Evolutionary conservation across 2,113 vertebrate genomes (phyloP).

Genomic region (Nesogale talazaci): DNA sequence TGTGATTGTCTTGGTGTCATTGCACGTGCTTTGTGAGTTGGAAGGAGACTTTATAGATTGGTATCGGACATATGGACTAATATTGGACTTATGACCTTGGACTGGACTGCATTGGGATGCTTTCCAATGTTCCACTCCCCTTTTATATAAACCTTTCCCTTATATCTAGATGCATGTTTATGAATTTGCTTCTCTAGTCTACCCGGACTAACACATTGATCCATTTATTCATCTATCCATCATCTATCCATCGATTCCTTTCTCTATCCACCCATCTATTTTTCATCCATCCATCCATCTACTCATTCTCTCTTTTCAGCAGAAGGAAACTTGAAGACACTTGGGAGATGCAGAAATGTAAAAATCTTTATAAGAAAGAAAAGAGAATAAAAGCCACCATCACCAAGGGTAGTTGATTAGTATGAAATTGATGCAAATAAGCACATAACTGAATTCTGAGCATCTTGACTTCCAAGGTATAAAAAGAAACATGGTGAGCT

Average conservation of each 20-base stretch:
- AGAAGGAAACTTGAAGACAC: slow-evolving; percentile 12
- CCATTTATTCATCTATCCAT: not conserved
- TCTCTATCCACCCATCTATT: not conserved
- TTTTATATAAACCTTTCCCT: no score
- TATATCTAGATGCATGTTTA: no score
- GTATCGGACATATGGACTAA: no score
- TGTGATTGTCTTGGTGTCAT: no score
- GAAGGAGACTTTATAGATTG: no score
- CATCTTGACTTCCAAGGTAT: slow-evolving; percentile 63
- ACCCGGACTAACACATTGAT: no score
- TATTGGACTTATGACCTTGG: no score
- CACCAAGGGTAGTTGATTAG: not conserved
- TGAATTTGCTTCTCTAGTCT: no score
- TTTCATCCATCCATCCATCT: not conserved
- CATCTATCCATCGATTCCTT: not conserved
- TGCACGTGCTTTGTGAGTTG: no score
- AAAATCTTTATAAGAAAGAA: not conserved
- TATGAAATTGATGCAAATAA: slow-evolving; percentile 62
- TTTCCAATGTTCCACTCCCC: no score
- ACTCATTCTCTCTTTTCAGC: not conserved
- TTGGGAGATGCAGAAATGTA: not conserved
- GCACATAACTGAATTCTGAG: slow-evolving; percentile 49
- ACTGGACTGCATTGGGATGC: no score
- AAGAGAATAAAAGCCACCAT: slow-evolving; percentile 31
- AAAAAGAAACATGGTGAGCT: slow-evolving; percentile 64